Evolutionary conservation across 2,888 invertebrate species (phyloP).

Genomic region (Timandra comae): DNA sequence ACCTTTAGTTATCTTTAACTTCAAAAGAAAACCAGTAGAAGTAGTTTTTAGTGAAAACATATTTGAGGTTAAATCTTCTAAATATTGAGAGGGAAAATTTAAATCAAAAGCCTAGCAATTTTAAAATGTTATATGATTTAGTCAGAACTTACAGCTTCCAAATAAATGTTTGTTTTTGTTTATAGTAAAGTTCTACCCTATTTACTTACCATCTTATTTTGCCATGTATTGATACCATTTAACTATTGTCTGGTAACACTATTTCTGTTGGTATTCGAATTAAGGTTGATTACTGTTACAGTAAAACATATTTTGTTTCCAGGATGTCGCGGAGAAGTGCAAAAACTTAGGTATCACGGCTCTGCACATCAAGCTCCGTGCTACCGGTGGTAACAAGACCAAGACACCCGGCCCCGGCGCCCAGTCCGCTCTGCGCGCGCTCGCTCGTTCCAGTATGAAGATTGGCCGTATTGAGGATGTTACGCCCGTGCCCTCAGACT

Average conservation of each 20-base stretch:
- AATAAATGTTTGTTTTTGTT: background rate
- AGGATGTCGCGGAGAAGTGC: constrained; percentile 99
- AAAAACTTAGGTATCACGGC: constrained; percentile 98
- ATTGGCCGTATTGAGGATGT: constrained; percentile 99
- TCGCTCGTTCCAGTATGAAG: constrained; percentile 99
- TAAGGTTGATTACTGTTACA: too few relatives aligned
- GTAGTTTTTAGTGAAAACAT: background rate
- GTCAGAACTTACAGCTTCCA: too few relatives aligned
- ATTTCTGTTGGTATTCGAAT: too few relatives aligned
- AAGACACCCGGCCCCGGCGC: constrained; percentile 99
- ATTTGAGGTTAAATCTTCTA: constrained; percentile 47
- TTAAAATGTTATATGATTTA: too few relatives aligned
- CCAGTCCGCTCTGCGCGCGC: constrained; percentile 96
- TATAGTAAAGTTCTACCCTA: background rate
- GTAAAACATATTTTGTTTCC: too few relatives aligned
- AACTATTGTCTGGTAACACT: too few relatives aligned
- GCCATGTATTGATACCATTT: too few relatives aligned
- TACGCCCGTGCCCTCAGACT: constrained; percentile 99
- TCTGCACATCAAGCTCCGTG: constrained; percentile 97
- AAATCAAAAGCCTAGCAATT: too few relatives aligned
- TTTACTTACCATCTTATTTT: too few relatives aligned
- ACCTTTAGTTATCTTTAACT: background rate
- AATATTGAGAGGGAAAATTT: too few relatives aligned
- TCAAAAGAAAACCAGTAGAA: background rate
- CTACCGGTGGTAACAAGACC: constrained; percentile 98